Base-by-base conservation (phyloP, 2,113 vertebrate genomes). In the Dinomys branickii region DNA sequence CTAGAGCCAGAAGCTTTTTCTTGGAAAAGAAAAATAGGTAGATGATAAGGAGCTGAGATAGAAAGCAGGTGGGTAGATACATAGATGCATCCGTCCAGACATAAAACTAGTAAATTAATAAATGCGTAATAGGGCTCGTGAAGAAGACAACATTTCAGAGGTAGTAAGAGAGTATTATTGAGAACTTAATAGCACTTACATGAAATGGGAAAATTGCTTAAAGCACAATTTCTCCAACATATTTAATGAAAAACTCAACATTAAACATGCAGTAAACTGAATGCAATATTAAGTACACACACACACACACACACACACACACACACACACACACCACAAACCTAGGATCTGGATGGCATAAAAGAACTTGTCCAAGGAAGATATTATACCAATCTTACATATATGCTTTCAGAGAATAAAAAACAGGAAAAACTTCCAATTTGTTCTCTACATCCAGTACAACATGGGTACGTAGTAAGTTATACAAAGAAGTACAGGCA, bases 191-290 rank as follows among this genome's bases (percentile, higher is more conserved):
- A 94, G 28, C 0, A 92, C 24, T 80, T 61, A 84, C 35, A 38
- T 67, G 3, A 95, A 80, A 87, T 54, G 24, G 11, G 84, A 17
- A 93, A 52, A 50, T 67, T 47, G 30, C 30, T 81, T 73, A 10
- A 94, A 83, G 88, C 2, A 22, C 83, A 93, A 71, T 71, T 77
- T 94, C 50, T 47, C 11, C 13, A 75, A 22, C 8, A 8, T 44
- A 17, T 47, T 94, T 73, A 78, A 91, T 91, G 24, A 78, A 95
- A 94, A 86, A 44, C 11, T 69, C 33, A 82, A 67, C 88, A 59
- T 88, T 88, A 35, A 50, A 41, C 47, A 52, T 73, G 17, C 58
- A 58, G 26, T 38, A 69, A 88, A 84, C 4, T n/a, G n/a, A 90
- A 94, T 50, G 4, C 47, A 38, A 59, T 47, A 67, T 84, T 85